Evolutionary conservation across 2,113 vertebrate species (phyloP).

Genomic region (Pelmatolapia mariae): DNA sequence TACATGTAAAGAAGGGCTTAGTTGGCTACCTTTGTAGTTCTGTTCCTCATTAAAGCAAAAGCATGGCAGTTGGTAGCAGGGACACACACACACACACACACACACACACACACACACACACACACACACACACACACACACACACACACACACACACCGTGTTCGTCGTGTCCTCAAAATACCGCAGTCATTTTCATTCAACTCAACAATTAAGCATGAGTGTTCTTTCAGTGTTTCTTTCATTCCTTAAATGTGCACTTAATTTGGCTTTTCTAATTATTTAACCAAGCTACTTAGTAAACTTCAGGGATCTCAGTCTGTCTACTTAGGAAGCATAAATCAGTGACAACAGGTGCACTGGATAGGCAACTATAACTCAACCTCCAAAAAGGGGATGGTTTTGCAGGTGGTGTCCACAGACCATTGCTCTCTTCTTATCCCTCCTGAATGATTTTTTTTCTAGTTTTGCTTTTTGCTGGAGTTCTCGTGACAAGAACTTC

Average conservation of each 20-base stretch:
- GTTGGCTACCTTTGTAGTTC: neutral
- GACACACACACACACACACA: accelerated
- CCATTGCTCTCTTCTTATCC: neutral
- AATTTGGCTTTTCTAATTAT: neutral
- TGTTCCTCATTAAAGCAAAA: neutral
- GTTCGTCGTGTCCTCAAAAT: neutral
- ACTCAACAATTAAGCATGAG: neutral
- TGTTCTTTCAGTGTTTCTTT: neutral
- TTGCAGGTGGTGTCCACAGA: neutral
- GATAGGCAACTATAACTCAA: neutral
- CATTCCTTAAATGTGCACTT: neutral
- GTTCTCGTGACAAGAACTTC: neutral
- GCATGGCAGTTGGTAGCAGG: neutral
- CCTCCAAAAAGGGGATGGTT: neutral
- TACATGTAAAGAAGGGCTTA: neutral
- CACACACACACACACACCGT: neutral
- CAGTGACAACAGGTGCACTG: neutral
- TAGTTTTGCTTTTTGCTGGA: neutral
- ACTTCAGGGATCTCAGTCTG: neutral
- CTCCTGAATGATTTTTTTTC: neutral
- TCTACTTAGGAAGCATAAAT: neutral
- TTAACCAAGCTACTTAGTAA: neutral
- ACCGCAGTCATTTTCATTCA: neutral
- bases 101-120: too few species aligned
- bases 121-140: neutral